A percentile compares a stretch with the other conserved stretches of the same genome.
Conservation (phyloP, 2,888 invertebrate species). For the Escarpia spicata region DNA sequence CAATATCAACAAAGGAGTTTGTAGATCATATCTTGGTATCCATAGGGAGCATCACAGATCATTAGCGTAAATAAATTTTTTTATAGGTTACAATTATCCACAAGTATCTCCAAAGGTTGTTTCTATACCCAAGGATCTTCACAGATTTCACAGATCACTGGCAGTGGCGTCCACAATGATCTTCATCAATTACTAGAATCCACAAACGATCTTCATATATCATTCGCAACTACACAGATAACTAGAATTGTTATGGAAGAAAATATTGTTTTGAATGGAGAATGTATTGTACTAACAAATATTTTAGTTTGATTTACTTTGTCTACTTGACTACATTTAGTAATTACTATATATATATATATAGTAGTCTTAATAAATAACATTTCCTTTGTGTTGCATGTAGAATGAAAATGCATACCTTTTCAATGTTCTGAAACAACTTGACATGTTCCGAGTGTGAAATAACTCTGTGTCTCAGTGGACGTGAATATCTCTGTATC, state of each 20-base stretch:
- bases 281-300: no score
- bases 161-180: not conserved
- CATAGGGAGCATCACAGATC: not conserved
- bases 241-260: no score
- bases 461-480: slow-evolving; percentile 59
- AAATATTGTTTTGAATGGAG: no score
- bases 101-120: not conserved
- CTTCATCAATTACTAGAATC: not conserved
- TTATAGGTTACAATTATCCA: not conserved
- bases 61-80: not conserved
- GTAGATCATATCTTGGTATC: no score
- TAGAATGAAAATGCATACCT: slow-evolving; percentile 35
- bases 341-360: no score
- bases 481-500: slow-evolving; percentile 58
- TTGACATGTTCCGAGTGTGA: slow-evolving; percentile 53
- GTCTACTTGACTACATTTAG: no score
- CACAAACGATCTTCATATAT: not conserved
- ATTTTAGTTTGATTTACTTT: not conserved
- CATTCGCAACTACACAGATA: not conserved
- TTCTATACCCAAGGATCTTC: not conserved
- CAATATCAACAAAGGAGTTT: no score
- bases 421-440: slow-evolving; percentile 63
- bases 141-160: not conserved
- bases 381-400: no score
- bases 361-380: not conserved